A percentile compares a stretch with the other conserved stretches of the same genome.
Conservation (phyloP, 2,113 vertebrate genomes). For the Hippopotamus amphibius region DNA sequence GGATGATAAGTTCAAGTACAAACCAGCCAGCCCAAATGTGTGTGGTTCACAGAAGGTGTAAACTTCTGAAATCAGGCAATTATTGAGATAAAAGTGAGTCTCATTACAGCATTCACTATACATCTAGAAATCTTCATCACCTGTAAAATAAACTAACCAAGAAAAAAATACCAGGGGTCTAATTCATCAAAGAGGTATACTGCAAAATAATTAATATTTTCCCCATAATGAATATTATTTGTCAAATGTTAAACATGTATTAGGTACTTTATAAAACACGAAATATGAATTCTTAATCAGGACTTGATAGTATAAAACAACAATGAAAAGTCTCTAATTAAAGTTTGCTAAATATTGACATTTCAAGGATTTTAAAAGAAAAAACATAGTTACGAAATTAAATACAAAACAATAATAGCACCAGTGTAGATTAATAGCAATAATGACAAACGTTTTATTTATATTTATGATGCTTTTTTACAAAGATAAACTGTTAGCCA, state of each 20-base stretch:
- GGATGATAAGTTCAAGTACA: not conserved
- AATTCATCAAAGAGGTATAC: not conserved
- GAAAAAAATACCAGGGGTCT: not conserved
- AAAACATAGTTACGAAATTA: not conserved
- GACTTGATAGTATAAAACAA: not conserved
- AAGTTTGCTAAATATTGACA: constrained; percentile 8
- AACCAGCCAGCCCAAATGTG: not conserved
- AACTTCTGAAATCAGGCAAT: constrained; percentile 19
- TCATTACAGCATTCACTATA: not conserved
- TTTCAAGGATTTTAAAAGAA: constrained; percentile 10
- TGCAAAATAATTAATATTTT: constrained; percentile 42
- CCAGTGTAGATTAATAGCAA: not conserved
- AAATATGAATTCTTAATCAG: constrained; percentile 2
- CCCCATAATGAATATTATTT: not conserved
- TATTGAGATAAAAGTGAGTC: not conserved
- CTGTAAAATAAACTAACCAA: not conserved
- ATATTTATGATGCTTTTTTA: not conserved
- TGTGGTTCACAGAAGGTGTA: not conserved
- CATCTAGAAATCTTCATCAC: not conserved
- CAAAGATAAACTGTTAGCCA: not conserved
- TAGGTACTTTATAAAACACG: not conserved
- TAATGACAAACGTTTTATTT: constrained; percentile 20
- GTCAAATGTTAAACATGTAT: not conserved
- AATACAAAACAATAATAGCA: not conserved
- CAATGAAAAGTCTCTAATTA: not conserved